Base-by-base conservation (phyloP, 2,797 vertebrate genomes). In the Sebastes oblongus region DNA sequence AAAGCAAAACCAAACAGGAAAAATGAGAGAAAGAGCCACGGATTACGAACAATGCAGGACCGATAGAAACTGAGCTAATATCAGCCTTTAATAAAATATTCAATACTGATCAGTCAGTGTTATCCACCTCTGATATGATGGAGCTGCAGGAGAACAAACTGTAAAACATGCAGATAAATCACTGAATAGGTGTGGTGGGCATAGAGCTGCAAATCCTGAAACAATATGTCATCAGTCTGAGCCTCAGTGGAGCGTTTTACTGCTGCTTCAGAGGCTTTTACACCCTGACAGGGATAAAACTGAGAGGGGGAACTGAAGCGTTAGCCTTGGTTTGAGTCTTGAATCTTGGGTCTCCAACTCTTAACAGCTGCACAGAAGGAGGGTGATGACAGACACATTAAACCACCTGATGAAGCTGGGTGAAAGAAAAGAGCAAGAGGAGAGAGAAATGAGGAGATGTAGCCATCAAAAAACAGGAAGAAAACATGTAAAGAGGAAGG, bases 401-500 rank as follows among this genome's bases (percentile, higher is more conserved):
- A 59, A 66, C 54, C 20, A 25, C 46, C 46, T 4, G 75, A 69
- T 54, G 55, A 60, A 30, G 29, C 20, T 54, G 34, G 18, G 39
- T 50, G 62, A 78, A 4, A 59, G n/a, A 14, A 34, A 80, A 20
- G 20, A 75, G 59, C 14, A 39, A 22, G 32, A 76, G 24, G 24
- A 46, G 46, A 61, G n/a, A 56, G 32, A 65, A 58, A 50, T 13
- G 24, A 75, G 16, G 52, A 66, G 61, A 60, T 27, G 66, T 60
- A 66, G 69, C 75, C 61, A 42, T 42, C 13, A 70, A 56, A 52
- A 82, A 81, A 66, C 20, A 61, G 5, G 54, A 10, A 32, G 13
- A 66, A 80, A 75, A 46, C 61, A 55, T 14, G 34, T 36, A 20
- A 67, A 78, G 76, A 77, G 42, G 29, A 62, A 55, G 30, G 56